phyloP scores from a whole-genome alignment of 2,797 vertebrate species.

The Poeciliopsis paucimaculata region DNA sequence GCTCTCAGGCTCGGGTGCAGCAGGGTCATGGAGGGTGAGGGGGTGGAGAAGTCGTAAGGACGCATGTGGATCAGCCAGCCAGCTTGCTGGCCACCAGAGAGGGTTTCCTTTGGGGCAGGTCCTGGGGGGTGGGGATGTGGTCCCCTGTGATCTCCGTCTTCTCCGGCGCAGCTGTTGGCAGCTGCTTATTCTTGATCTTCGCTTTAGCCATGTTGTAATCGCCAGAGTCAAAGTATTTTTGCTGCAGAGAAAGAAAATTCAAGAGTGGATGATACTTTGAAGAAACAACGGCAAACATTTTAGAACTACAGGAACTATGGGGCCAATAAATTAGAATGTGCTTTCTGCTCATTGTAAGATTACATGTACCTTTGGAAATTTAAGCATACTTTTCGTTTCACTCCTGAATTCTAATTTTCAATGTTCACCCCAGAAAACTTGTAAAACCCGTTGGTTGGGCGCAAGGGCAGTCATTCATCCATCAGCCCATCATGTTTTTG shows the following conservation, averaged over 20 bases:
- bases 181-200: slow-evolving; percentile 97
- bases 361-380: not conserved
- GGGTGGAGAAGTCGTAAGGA: slow-evolving; percentile 27
- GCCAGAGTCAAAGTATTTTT: slow-evolving; percentile 99
- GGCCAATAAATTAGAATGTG: not conserved
- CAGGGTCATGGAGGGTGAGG: slow-evolving; percentile 41
- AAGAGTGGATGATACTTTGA: not conserved
- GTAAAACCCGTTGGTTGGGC: too few relatives aligned
- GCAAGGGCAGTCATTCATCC: too few relatives aligned
- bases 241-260: slow-evolving; percentile 74
- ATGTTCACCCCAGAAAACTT: too few relatives aligned
- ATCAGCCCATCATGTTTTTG: too few relatives aligned
- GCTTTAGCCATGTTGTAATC: slow-evolving; percentile 99
- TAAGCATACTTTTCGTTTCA: not conserved
- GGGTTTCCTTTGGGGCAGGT: slow-evolving; percentile 97
- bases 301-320: not conserved
- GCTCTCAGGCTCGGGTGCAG: slow-evolving; percentile 71
- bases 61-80: slow-evolving; percentile 88
- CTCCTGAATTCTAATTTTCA: not conserved
- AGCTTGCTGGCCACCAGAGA: slow-evolving; percentile 98
- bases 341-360: not conserved
- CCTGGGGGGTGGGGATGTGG: slow-evolving; percentile 98
- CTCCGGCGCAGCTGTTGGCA: slow-evolving; percentile 91
- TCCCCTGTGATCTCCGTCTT: slow-evolving; percentile 98
- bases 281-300: not conserved